Conservation (phyloP, 2,888 invertebrate genomes). For the Melolontha melolontha region DNA sequence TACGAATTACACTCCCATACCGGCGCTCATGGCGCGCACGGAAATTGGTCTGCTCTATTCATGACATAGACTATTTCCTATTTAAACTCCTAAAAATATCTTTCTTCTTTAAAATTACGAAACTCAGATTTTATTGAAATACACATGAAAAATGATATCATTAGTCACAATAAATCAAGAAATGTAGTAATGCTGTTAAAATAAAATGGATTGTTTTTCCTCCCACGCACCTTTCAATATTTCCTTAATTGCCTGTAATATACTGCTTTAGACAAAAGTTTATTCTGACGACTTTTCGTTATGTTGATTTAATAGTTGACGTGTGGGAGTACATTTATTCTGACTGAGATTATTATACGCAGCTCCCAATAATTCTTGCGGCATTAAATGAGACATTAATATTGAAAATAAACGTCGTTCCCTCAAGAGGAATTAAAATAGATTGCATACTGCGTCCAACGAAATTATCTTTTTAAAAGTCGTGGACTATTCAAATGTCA, state of each 20-base stretch:
- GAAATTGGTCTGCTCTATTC: no score
- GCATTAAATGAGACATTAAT: constrained; percentile 43
- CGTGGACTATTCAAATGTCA: constrained; percentile 2
- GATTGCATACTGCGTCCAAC: constrained; percentile 23
- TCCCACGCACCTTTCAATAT: constrained; percentile 4
- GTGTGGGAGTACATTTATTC: constrained; percentile 22
- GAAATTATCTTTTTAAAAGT: background rate
- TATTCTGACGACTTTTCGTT: background rate
- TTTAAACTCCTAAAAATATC: no score
- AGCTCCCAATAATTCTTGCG: constrained; percentile 29
- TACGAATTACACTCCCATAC: no score
- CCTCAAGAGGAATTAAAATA: constrained; percentile 23
- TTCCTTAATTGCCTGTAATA: constrained; percentile 21
- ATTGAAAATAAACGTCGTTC: constrained; percentile 42
- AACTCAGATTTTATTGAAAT: no score
- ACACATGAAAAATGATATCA: no score
- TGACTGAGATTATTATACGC: constrained; percentile 8
- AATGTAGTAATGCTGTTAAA: no score
- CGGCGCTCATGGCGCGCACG: no score
- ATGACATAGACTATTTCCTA: no score
- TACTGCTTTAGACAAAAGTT: constrained; percentile 5
- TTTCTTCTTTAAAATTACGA: no score
- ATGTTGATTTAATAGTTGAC: constrained; percentile 11
- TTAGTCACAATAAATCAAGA: no score
- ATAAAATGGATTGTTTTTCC: background rate